Evolutionary conservation across 1,140 invertebrate species (phyloP), one percentile per base, ranked within the genome.

Genomic region (Venturia canescens): DNA sequence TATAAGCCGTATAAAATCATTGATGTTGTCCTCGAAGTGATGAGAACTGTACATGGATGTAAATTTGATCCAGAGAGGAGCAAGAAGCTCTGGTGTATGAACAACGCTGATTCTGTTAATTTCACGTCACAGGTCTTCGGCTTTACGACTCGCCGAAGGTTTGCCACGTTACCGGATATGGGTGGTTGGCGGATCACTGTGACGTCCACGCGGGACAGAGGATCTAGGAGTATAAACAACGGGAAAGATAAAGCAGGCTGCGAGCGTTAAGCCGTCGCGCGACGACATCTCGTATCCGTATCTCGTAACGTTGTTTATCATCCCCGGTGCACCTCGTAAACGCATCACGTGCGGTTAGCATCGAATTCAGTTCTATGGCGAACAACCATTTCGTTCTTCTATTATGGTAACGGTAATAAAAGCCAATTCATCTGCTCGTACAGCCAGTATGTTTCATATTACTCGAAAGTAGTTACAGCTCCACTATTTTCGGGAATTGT

Each of bases 221-320:
- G 15, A 74, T 53, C 38, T 38, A 26, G 48, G 23, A 27, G 71
- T 53, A 53, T 74, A 44, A 74, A 74, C 48, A 74, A 53, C 66
- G n/a, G 16, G 71, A 74, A 74, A 44, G 23, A 53, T 44, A 44
- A 57, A 69, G 21, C 38, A 27, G 13, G 71, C 23, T 53, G 48
- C 44, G 13, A n/a, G 71, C 48, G 48, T 29, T 74, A 74, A 74
- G 71, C 48, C 71, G 26, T 44, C 48, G 48, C 66, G 29, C 29
- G 71, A 74, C 44, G 21, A 74, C 71, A 38, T 74, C 48, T 44
- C 34, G 69, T 34, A 71, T 71, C 69, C 69, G 69, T 71, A 71
- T 48, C 69, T 74, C 71, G 44, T 74, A 74, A 74, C n/a, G 71
- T 74, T 74, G 71, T 74, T 74, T 74, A 74, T 74, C 71, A 53